These are phyloP conservation scores for Sebastes nivosus DNA, from an alignment of 2,797 vertebrate genomes.

Conservation along the genomic window DNA sequence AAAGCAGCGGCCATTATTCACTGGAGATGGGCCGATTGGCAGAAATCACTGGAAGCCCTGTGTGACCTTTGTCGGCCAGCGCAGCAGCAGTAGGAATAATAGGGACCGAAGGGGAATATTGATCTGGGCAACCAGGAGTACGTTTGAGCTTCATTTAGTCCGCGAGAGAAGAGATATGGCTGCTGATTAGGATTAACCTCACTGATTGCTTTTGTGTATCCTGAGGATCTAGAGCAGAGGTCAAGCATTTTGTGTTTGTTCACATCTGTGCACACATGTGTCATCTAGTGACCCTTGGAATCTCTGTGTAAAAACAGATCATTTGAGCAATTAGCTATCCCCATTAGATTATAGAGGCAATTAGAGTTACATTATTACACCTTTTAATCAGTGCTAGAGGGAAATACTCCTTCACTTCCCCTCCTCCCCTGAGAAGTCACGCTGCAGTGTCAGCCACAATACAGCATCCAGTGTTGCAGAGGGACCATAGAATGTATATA, in stretches of 20 bases:
- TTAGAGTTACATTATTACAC: not conserved
- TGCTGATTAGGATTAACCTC: slow-evolving; percentile 17
- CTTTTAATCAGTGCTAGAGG: not conserved
- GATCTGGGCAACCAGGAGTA: slow-evolving; percentile 14
- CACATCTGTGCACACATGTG: not conserved
- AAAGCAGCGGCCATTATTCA: slow-evolving; percentile 54
- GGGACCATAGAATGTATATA: not conserved
- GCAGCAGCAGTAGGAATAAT: slow-evolving; percentile 23
- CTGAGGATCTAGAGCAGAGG: slow-evolving; percentile 7
- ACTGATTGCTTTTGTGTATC: slow-evolving; percentile 9
- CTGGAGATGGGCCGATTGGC: slow-evolving; percentile 48
- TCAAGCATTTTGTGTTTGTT: slow-evolving; percentile 6
- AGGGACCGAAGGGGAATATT: slow-evolving; percentile 37
- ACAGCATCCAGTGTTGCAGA: not conserved
- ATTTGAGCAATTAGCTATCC: not conserved
- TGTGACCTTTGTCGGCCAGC: slow-evolving; percentile 33
- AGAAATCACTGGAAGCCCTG: slow-evolving; percentile 38
- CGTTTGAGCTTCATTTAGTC: slow-evolving; percentile 16
- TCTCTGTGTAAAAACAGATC: not conserved
- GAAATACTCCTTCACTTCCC: not conserved
- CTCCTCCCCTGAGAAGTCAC: not conserved
- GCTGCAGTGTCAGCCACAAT: not conserved
- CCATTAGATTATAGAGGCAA: not conserved
- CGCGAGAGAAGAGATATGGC: not conserved
- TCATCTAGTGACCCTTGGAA: not conserved